A percentile compares a stretch with the other conserved stretches of the same genome.
Conservation (phyloP, 1,140 invertebrate species). For the Bombus waltoni region DNA sequence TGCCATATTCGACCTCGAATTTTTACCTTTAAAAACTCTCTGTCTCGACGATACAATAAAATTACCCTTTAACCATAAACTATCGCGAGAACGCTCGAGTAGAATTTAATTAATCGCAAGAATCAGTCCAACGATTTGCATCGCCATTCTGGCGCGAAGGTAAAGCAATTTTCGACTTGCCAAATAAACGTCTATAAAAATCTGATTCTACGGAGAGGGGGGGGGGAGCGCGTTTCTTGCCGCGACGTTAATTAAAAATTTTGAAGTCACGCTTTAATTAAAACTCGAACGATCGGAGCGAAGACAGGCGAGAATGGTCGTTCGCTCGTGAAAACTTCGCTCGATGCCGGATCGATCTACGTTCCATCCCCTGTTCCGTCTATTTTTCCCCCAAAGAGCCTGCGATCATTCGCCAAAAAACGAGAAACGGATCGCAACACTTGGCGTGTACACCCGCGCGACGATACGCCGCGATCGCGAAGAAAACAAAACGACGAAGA, state of each 20-base stretch:
- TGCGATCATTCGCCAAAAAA: not conserved
- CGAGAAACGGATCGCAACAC: not conserved
- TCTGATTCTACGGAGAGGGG: not conserved
- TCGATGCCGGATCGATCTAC: not conserved
- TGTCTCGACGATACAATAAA: not conserved
- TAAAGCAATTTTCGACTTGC: not conserved
- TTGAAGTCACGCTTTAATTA: conserved; percentile 33
- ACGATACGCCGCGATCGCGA: not conserved
- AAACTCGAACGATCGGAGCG: not conserved
- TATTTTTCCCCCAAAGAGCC: not conserved
- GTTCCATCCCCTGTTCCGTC: not conserved
- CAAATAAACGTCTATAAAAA: conserved; percentile 1
- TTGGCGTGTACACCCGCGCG: not conserved
- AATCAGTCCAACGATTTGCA: not conserved
- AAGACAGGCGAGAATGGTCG: not conserved
- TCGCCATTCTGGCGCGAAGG: not conserved
- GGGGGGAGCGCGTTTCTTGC: not conserved
- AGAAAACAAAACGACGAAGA: conserved; percentile 39
- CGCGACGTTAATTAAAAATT: conserved; percentile 31
- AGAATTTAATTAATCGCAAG: not conserved
- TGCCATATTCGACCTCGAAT: not conserved
- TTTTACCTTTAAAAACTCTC: not conserved
- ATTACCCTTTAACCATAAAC: not conserved
- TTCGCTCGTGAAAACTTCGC: conserved; percentile 1
- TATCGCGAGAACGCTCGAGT: not conserved